Evolutionary conservation across 2,888 invertebrate species (phyloP).

Genomic region (Hirtodrosophila trivittata): DNA sequence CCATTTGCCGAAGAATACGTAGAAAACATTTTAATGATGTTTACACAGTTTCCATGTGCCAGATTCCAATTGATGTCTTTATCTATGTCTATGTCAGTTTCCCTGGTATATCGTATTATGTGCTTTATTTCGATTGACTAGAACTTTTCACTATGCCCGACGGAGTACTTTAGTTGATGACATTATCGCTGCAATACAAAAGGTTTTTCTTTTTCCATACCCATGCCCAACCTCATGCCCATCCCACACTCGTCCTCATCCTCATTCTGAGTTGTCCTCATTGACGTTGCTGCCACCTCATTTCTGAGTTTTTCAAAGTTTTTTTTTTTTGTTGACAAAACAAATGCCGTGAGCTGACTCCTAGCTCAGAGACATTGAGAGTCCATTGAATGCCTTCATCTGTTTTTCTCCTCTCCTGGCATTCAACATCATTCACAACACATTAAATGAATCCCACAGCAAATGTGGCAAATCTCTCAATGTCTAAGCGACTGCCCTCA

Average conservation of each 20-base stretch:
- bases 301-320: slow-evolving; percentile 44
- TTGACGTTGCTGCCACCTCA: slow-evolving; percentile 36
- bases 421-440: slow-evolving; percentile 18
- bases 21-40: slow-evolving; percentile 70
- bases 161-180: slow-evolving; percentile 76
- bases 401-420: background rate
- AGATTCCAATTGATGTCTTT: slow-evolving; percentile 30
- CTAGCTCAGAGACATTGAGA: slow-evolving; percentile 7
- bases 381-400: slow-evolving; percentile 28
- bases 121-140: slow-evolving; percentile 73
- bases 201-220: slow-evolving; percentile 39
- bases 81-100: slow-evolving; percentile 6
- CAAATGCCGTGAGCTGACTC: slow-evolving; percentile 27
- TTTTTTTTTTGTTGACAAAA: slow-evolving; percentile 55
- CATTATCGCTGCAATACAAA: slow-evolving; percentile 73
- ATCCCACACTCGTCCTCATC: background rate
- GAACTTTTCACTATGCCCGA: slow-evolving; percentile 73
- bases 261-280: slow-evolving; percentile 5
- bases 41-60: slow-evolving; percentile 56
- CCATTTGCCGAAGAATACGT: slow-evolving; percentile 50
- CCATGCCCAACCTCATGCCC: slow-evolving; percentile 11
- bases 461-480: slow-evolving; percentile 19
- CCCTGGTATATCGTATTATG: slow-evolving; percentile 38
- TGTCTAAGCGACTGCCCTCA: slow-evolving; percentile 26
- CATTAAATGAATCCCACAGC: slow-evolving; percentile 10